Evolutionary conservation across 1,140 invertebrate genomes (phyloP).

Genomic region (Drosophila pandora): DNA sequence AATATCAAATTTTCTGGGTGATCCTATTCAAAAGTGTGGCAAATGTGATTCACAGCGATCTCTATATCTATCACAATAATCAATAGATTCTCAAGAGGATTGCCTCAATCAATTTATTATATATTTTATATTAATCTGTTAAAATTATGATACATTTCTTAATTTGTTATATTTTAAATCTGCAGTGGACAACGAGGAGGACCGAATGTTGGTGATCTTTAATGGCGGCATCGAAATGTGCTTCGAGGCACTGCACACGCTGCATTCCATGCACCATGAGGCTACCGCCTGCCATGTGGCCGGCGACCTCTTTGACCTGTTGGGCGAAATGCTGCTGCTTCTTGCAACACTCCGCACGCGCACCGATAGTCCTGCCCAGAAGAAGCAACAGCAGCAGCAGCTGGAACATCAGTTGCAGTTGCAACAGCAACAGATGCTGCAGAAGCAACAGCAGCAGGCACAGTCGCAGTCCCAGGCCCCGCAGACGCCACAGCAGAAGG

Average conservation of each 20-base stretch:
- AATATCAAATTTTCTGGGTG: too few species aligned
- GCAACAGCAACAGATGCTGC: conserved; percentile 68
- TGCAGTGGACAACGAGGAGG: conserved; percentile 92
- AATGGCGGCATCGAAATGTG: conserved; percentile 94
- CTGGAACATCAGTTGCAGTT: conserved; percentile 72
- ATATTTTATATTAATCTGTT: too few species aligned
- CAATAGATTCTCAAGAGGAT: too few species aligned
- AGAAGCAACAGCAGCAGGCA: conserved; percentile 72
- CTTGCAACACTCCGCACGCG: conserved; percentile 73
- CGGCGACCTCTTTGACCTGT: conserved; percentile 92
- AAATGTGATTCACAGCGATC: too few species aligned
- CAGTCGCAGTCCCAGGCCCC: conserved; percentile 58
- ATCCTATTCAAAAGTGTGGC: too few species aligned
- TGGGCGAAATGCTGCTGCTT: conserved; percentile 87
- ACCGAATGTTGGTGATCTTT: conserved; percentile 93
- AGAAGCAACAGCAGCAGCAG: conserved; percentile 73
- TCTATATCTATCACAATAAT: too few species aligned
- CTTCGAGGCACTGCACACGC: conserved; percentile 94
- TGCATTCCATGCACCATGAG: conserved; percentile 97
- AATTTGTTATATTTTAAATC: conserved; percentile 1
- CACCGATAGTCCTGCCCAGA: conserved; percentile 66
- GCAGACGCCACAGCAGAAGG: conserved; percentile 69
- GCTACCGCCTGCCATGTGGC: conserved; percentile 94
- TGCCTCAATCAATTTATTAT: too few species aligned
- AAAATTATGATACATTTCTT: too few species aligned